Percentiles rank a stretch among this genome's conserved stretches.
Conservation (phyloP, 2,888 invertebrate genomes). For the Actias luna region DNA sequence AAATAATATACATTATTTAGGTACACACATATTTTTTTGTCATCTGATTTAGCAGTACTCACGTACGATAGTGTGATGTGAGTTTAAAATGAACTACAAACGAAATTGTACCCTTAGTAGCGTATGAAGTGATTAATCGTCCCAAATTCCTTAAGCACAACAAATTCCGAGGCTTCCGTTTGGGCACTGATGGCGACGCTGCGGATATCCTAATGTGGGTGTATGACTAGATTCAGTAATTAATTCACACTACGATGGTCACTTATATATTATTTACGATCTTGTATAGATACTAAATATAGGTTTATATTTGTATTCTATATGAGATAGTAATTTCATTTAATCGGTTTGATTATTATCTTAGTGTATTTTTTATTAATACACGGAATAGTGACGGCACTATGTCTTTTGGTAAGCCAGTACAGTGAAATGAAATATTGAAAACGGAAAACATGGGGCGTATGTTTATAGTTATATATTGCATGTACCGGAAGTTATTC, state of each 20-base stretch:
- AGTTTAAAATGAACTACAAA: slow-evolving; percentile 1
- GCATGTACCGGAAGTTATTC: too few species aligned
- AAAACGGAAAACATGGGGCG: too few species aligned
- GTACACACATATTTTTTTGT: too few species aligned
- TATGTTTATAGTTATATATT: too few species aligned
- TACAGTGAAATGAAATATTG: too few species aligned
- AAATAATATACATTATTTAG: too few species aligned
- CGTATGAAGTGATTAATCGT: slow-evolving; percentile 40
- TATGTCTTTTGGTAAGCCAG: too few species aligned
- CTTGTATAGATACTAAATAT: not conserved
- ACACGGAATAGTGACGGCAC: too few species aligned
- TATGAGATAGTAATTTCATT: not conserved
- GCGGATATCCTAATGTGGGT: slow-evolving; percentile 41
- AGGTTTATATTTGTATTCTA: too few species aligned
- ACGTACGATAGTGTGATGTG: not conserved
- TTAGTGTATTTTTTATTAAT: not conserved
- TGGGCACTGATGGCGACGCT: slow-evolving; percentile 34
- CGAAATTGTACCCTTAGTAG: slow-evolving; percentile 27
- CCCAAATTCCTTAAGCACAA: slow-evolving; percentile 31
- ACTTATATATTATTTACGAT: slow-evolving; percentile 1
- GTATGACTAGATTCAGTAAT: slow-evolving; percentile 33
- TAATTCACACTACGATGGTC: slow-evolving; percentile 29
- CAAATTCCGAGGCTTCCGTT: slow-evolving; percentile 27
- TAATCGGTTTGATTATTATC: too few species aligned
- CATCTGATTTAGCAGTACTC: not conserved